Percentiles rank a stretch among this genome's conserved stretches.
Conservation (phyloP, 2,113 vertebrate genomes). For the Gasterosteus nipponicus region DNA sequence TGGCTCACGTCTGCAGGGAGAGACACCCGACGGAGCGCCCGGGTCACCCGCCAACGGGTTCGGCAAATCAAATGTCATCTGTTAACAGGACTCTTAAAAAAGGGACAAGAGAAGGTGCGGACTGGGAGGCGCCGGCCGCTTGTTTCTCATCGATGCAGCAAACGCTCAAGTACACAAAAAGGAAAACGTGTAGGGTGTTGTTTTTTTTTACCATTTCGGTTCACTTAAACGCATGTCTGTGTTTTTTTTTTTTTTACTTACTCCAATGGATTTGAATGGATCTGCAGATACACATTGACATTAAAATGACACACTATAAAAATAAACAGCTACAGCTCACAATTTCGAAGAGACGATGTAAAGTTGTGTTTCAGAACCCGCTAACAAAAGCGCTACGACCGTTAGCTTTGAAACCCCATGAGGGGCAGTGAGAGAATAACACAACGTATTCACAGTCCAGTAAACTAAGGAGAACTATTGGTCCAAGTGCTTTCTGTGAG, state of each 20-base stretch:
- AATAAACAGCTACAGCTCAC: conserved; percentile 1
- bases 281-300: conserved; percentile 11
- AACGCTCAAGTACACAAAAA: conserved; percentile 48
- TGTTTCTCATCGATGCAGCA: conserved; percentile 40
- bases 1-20: not conserved
- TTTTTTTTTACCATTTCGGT: conserved; percentile 14
- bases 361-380: not conserved
- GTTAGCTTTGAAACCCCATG: not conserved
- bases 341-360: not conserved
- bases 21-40: conserved; percentile 2
- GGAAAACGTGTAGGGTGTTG: conserved; percentile 23
- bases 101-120: conserved; percentile 28
- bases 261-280: not conserved
- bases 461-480: conserved; percentile 38
- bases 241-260: not conserved
- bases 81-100: conserved; percentile 57
- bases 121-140: conserved; percentile 17
- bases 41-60: not conserved
- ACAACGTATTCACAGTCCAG: conserved; percentile 32
- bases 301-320: conserved; percentile 1
- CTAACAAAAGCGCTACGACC: not conserved
- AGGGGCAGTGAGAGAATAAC: conserved; percentile 16
- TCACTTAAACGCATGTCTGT: conserved; percentile 34
- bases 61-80: conserved; percentile 16
- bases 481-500: conserved; percentile 39